Percentiles rank a stretch among this genome's conserved stretches.
These are phyloP conservation scores for Esox lucius DNA, from an alignment of 2,797 vertebrate genomes.

Conservation along the genomic window DNA sequence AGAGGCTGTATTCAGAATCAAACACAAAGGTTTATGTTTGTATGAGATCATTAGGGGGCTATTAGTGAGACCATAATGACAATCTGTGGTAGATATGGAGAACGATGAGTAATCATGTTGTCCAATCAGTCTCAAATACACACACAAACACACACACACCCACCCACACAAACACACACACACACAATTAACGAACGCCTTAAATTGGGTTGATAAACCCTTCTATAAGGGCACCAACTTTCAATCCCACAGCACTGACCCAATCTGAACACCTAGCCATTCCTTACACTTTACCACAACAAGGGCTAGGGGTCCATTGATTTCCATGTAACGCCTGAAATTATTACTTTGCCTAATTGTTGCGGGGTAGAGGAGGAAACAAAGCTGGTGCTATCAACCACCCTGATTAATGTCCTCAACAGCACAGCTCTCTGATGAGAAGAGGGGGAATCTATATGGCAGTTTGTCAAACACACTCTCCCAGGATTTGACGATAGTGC, in stretches of 20 bases:
- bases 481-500: conserved; percentile 75
- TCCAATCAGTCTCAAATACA: background rate
- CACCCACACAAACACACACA: background rate
- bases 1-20: background rate
- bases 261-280: conserved; percentile 59
- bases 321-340: conserved; percentile 90
- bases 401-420: conserved; percentile 84
- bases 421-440: conserved; percentile 80
- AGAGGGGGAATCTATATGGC: conserved; percentile 84
- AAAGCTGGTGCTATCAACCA: conserved; percentile 71
- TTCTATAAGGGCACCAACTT: conserved; percentile 12
- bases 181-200: conserved; percentile 38
- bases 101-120: background rate
- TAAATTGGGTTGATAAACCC: background rate
- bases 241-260: conserved; percentile 42
- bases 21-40: conserved; percentile 19
- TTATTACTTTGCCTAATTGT: conserved; percentile 92
- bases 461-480: conserved; percentile 90
- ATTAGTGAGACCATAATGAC: background rate
- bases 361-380: conserved; percentile 74
- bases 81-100: background rate
- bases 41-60: background rate
- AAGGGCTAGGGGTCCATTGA: conserved; percentile 84
- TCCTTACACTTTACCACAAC: conserved; percentile 72
- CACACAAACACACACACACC: background rate